Conservation (phyloP, 2,113 vertebrate species). For the Hyperoodon ampullatus region DNA sequence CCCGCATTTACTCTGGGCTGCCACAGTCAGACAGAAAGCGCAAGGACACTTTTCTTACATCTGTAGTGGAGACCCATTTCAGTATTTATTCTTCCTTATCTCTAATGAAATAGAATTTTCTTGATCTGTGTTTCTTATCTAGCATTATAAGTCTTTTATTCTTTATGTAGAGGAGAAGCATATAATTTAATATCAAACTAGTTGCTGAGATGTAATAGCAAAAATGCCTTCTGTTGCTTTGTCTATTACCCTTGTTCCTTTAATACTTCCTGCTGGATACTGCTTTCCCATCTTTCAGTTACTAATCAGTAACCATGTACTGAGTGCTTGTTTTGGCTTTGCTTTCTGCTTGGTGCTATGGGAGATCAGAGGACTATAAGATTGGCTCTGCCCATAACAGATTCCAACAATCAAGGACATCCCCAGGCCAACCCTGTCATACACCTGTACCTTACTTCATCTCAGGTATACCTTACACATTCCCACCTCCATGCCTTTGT, state of each 20-base stretch:
- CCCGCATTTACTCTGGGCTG: background rate
- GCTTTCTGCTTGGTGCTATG: background rate
- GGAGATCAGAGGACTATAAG: background rate
- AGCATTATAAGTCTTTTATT: background rate
- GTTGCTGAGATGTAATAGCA: background rate
- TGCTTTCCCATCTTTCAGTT: background rate
- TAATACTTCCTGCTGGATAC: background rate
- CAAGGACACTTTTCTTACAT: background rate
- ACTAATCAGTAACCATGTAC: background rate
- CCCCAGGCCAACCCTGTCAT: background rate
- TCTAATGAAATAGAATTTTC: background rate
- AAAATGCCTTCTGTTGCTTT: background rate
- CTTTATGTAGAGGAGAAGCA: background rate
- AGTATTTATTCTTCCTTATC: constrained; percentile 34
- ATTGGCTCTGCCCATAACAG: background rate
- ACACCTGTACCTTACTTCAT: background rate
- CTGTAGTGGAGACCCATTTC: background rate
- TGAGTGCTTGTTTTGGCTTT: constrained; percentile 1
- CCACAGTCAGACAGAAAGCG: background rate
- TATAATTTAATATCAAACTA: background rate
- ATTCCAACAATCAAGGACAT: background rate
- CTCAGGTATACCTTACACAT: background rate
- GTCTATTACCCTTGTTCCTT: background rate
- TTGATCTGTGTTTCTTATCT: background rate
- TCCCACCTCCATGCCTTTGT: background rate